Conservation (phyloP, 2,113 vertebrate species). For the Chaetodon trifascialis region DNA sequence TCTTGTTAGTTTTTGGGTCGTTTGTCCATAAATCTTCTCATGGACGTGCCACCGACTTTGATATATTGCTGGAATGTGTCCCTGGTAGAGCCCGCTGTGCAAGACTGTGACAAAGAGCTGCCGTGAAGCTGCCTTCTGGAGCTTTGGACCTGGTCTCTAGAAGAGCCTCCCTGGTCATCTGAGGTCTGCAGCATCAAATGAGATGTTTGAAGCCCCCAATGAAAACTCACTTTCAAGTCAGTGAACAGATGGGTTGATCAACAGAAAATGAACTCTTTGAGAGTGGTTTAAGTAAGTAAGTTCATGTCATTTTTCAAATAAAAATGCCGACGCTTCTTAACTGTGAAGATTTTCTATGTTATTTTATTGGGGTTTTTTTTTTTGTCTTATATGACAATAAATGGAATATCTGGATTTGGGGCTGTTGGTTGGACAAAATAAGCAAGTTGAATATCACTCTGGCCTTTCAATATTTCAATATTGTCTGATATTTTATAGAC, state of each 20-base stretch:
- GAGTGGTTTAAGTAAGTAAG: too few relatives aligned
- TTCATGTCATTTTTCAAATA: not conserved
- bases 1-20: not conserved
- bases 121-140: slow-evolving; percentile 8
- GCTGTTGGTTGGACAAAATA: not conserved
- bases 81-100: not conserved
- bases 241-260: too few relatives aligned
- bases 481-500: not conserved
- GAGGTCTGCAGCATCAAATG: slow-evolving; percentile 16
- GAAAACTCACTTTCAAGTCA: not conserved
- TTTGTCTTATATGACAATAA: not conserved
- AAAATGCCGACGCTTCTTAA: not conserved
- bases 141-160: slow-evolving; percentile 33
- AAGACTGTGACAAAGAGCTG: slow-evolving; percentile 36
- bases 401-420: not conserved
- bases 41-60: slow-evolving; percentile 16
- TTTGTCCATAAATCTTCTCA: slow-evolving; percentile 24
- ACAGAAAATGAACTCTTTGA: too few relatives aligned
- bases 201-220: slow-evolving; percentile 16
- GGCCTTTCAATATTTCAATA: not conserved
- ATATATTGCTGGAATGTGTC: slow-evolving; percentile 24
- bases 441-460: not conserved
- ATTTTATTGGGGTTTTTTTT: not conserved
- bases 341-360: not conserved
- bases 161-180: slow-evolving; percentile 29